Evolutionary conservation across 2,797 vertebrate genomes (phyloP).

Genomic region (Urosaurus nigricauda): DNA sequence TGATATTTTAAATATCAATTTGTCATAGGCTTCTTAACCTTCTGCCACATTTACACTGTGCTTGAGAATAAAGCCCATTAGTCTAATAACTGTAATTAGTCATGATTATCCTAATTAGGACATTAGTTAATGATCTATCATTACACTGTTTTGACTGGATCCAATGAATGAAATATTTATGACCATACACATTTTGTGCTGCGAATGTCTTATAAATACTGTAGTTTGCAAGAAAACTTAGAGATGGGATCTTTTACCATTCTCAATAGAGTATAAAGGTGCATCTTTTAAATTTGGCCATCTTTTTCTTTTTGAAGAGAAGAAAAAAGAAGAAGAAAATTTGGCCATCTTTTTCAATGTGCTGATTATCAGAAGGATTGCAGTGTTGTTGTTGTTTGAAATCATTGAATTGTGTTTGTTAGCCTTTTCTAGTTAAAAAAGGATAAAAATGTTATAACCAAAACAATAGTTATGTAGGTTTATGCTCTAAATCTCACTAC

Average conservation of each 20-base stretch:
- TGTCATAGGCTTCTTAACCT: constrained; percentile 77
- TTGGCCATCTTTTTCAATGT: not conserved
- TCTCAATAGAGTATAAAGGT: not conserved
- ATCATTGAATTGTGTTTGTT: not conserved
- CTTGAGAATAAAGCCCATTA: constrained; percentile 78
- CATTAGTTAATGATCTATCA: constrained; percentile 80
- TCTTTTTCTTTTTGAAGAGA: too few species aligned
- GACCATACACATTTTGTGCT: constrained; percentile 65
- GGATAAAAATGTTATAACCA: too few species aligned
- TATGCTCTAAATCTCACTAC: not conserved
- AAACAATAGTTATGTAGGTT: too few species aligned
- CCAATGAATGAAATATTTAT: constrained; percentile 80
- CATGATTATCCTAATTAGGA: constrained; percentile 80
- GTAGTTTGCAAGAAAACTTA: not conserved
- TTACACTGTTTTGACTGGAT: constrained; percentile 74
- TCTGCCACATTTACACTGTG: constrained; percentile 73
- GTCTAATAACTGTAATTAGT: constrained; percentile 81
- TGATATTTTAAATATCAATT: constrained; percentile 73
- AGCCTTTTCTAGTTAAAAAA: not conserved
- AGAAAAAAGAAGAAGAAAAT: too few species aligned
- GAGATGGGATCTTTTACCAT: not conserved
- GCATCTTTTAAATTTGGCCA: not conserved
- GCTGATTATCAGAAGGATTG: not conserved
- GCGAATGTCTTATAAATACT: constrained; percentile 11
- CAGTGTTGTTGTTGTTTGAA: not conserved